Conservation (phyloP, 1,140 invertebrate genomes). For the Drosophila melanica region DNA sequence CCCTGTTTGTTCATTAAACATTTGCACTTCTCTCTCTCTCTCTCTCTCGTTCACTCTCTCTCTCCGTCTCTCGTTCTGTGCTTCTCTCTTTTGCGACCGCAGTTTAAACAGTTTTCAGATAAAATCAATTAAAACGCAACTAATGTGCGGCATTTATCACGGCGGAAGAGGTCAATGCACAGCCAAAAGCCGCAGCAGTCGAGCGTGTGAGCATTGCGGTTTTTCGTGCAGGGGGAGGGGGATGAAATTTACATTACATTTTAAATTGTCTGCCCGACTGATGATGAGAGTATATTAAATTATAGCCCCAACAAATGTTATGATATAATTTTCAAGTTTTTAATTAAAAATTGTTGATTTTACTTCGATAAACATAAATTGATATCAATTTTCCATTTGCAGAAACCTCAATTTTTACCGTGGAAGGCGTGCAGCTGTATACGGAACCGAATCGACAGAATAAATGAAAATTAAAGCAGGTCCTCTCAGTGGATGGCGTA, state of each 20-base stretch:
- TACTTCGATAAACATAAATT: too few species aligned
- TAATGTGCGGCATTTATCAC: constrained; percentile 78
- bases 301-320: constrained; percentile 36
- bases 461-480: constrained; percentile 85
- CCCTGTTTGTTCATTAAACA: constrained; percentile 25
- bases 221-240: not conserved
- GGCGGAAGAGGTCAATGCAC: constrained; percentile 49
- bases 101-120: constrained; percentile 45
- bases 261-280: constrained; percentile 63
- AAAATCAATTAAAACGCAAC: constrained; percentile 80
- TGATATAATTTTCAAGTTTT: constrained; percentile 54
- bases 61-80: not conserved
- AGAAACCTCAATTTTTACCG: constrained; percentile 97
- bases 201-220: constrained; percentile 21
- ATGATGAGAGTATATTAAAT: constrained; percentile 57
- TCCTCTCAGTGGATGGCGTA: constrained; percentile 84
- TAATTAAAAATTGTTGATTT: constrained; percentile 50
- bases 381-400: constrained; percentile 67
- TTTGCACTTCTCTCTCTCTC: not conserved
- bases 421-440: constrained; percentile 92
- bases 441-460: constrained; percentile 86
- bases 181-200: constrained; percentile 13
- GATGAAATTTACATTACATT: constrained; percentile 67
- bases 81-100: constrained; percentile 7
- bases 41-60: too few species aligned